Conservation (phyloP, 2,797 vertebrate species). For the Characodon lateralis region DNA sequence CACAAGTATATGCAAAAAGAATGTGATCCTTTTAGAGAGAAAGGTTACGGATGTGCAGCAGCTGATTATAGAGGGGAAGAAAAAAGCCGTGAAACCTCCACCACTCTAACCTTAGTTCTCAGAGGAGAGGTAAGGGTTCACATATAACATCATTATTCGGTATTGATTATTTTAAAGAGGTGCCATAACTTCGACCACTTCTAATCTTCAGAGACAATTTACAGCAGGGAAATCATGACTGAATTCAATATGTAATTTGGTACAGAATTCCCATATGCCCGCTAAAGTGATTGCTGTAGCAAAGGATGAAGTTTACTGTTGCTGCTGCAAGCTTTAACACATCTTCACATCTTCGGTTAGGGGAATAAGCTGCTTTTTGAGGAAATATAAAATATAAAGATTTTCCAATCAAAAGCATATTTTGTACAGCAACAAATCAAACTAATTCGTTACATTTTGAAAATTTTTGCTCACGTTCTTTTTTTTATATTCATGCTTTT, state of each 20-base stretch:
- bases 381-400: constrained; percentile 10
- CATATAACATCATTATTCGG: constrained; percentile 18
- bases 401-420: neutral
- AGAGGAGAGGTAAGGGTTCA: constrained; percentile 30
- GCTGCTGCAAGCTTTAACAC: constrained; percentile 17
- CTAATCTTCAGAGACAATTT: constrained; percentile 15
- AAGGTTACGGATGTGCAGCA: constrained; percentile 22
- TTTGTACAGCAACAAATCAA: constrained; percentile 4
- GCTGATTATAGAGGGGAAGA: constrained; percentile 10
- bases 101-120: constrained; percentile 29
- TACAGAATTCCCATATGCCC: constrained; percentile 40
- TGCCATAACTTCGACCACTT: constrained; percentile 7
- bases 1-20: constrained; percentile 43
- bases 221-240: constrained; percentile 25
- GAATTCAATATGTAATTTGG: constrained; percentile 53
- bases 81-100: constrained; percentile 25
- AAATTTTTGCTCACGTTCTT: constrained; percentile 23
- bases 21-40: constrained; percentile 37
- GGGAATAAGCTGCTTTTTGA: constrained; percentile 19
- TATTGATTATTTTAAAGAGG: constrained; percentile 32
- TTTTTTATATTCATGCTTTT: neutral
- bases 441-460: constrained; percentile 18
- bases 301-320: neutral
- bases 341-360: constrained; percentile 2
- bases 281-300: constrained; percentile 20